Evolutionary conservation across 1,140 invertebrate species (phyloP).

Genomic region (Drosophila baimaii): DNA sequence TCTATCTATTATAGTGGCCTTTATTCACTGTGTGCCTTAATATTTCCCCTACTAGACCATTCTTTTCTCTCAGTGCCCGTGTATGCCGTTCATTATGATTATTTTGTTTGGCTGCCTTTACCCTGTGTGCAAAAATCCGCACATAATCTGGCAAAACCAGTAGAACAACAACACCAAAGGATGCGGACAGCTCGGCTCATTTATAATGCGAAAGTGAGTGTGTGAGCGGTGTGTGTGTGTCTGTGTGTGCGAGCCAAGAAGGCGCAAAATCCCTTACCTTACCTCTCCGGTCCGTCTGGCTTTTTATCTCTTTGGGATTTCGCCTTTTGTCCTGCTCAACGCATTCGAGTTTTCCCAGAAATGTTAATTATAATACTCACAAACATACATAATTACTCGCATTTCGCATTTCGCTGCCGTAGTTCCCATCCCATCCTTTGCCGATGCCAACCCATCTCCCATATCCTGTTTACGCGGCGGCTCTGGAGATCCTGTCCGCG

Average conservation of each 20-base stretch:
- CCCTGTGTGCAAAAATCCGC: conserved; percentile 78
- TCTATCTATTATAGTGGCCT: too few relatives aligned
- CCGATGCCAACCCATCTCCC: conserved; percentile 39
- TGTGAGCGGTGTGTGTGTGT: too few relatives aligned
- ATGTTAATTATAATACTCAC: conserved; percentile 82
- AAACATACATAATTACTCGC: conserved; percentile 79
- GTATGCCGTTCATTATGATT: conserved; percentile 77
- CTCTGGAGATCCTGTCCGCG: conserved; percentile 38
- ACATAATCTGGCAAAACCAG: conserved; percentile 81
- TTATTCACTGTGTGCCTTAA: background rate
- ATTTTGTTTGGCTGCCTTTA: conserved; percentile 68
- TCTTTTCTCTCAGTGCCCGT: conserved; percentile 17
- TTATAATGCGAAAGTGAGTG: conserved; percentile 39
- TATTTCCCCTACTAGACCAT: too few relatives aligned
- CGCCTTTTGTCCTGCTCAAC: conserved; percentile 79
- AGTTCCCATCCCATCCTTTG: conserved; percentile 45
- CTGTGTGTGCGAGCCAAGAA: conserved; percentile 53
- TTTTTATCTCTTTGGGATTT: conserved; percentile 54
- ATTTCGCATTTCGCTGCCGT: conserved; percentile 52
- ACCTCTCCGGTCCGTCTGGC: conserved; percentile 42
- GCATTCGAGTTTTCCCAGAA: conserved; percentile 82
- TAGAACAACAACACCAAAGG: conserved; percentile 75
- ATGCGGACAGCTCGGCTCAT: conserved; percentile 62
- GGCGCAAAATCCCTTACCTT: conserved; percentile 73
- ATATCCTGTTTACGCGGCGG: conserved; percentile 76